Conservation (phyloP, 2,888 invertebrate species). For the Nomada hirtipes region DNA sequence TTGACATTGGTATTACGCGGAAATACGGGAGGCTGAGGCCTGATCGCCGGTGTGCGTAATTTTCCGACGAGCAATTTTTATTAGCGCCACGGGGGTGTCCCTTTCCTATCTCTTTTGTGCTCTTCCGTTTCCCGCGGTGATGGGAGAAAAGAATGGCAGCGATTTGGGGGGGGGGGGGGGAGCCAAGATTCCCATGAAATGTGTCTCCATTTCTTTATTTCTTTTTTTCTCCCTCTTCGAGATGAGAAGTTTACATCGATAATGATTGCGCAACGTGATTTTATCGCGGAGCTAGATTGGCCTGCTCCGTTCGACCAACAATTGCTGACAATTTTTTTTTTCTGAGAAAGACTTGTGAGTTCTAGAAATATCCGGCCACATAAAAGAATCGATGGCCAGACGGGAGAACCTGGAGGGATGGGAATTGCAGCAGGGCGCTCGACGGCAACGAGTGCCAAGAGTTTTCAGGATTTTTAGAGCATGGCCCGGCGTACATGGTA, state of each 20-base stretch:
- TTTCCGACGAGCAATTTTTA: conserved; percentile 48
- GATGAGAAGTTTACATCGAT: conserved; percentile 53
- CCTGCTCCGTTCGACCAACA: conserved; percentile 66
- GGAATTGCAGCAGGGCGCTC: background rate
- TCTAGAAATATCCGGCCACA: background rate
- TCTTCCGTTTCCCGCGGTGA: conserved; percentile 15
- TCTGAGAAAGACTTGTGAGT: background rate
- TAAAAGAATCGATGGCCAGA: conserved; percentile 2
- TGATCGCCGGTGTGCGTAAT: conserved; percentile 32
- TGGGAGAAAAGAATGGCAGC: background rate
- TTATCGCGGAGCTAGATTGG: conserved; percentile 51
- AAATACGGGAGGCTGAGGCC: conserved; percentile 1
- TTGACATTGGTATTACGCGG: conserved; percentile 15
- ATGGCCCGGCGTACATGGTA: background rate
- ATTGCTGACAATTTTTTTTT: conserved; percentile 52
- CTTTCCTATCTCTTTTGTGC: conserved; percentile 14
- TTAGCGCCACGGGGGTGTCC: conserved; percentile 31
- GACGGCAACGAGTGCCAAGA: background rate
- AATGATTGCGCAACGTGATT: conserved; percentile 69
- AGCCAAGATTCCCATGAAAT: conserved; percentile 39
- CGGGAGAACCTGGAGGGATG: background rate
- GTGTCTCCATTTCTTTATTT: conserved; percentile 47
- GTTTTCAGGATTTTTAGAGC: background rate
- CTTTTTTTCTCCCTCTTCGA: conserved; percentile 35
- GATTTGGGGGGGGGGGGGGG: background rate